A percentile compares a stretch with the other conserved stretches of the same genome.
These are phyloP conservation scores for Hirtodrosophila histrioides DNA, from an alignment of 2,888 invertebrate genomes.

Conservation along the genomic window DNA sequence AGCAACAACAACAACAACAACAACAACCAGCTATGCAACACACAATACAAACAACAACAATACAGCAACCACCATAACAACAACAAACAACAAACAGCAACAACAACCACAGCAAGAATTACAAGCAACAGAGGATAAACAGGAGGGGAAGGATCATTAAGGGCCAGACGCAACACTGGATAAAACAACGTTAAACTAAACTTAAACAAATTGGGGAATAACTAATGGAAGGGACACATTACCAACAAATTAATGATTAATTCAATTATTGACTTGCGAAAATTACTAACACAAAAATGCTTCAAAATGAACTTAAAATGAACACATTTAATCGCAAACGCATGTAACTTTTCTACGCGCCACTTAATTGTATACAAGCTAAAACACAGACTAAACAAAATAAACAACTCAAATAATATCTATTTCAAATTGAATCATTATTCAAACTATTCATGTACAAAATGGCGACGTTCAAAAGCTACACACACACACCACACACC, in stretches of 20 bases:
- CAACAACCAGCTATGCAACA: conserved; percentile 41
- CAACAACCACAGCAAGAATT: conserved; percentile 40
- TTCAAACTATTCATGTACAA: conserved; percentile 41
- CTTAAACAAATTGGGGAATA: conserved; percentile 3
- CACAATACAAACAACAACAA: conserved; percentile 41
- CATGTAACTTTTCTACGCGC: conserved; percentile 76
- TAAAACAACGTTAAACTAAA: conserved; percentile 9
- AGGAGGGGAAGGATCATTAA: conserved; percentile 8
- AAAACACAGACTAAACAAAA: background rate
- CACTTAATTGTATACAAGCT: conserved; percentile 50
- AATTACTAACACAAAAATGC: conserved; percentile 25
- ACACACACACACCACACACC: conserved; percentile 31
- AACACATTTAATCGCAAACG: conserved; percentile 57
- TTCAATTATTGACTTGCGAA: conserved; percentile 41
- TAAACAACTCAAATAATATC: background rate
- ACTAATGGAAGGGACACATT: conserved; percentile 23
- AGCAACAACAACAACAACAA: conserved; percentile 20
- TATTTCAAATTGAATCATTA: conserved; percentile 33
- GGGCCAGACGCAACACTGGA: conserved; percentile 17
- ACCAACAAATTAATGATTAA: conserved; percentile 27
- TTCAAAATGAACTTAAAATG: no score
- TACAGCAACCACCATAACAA: conserved; percentile 2
- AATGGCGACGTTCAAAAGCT: conserved; percentile 71
- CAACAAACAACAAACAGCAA: conserved; percentile 9
- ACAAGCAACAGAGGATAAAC: conserved; percentile 5